Percentiles rank a stretch among this genome's conserved stretches.
Evolutionary conservation across 1,140 invertebrate species (phyloP).

Genomic region (Saxidomus purpurata): DNA sequence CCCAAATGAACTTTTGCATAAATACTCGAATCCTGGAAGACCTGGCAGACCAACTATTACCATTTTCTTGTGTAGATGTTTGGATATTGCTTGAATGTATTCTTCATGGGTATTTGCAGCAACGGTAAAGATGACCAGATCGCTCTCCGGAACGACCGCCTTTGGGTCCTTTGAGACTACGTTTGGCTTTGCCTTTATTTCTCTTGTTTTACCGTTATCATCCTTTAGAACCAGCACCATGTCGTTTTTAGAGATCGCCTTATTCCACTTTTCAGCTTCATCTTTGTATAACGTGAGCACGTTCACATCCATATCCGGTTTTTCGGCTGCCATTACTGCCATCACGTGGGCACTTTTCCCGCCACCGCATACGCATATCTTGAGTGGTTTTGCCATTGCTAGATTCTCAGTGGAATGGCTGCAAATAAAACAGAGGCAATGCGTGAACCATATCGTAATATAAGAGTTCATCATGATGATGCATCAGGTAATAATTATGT

Average conservation of each 20-base stretch:
- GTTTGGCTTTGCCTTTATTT: constrained; percentile 64
- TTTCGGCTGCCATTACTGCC: constrained; percentile 73
- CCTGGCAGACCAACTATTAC: constrained; percentile 62
- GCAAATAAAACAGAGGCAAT: not conserved
- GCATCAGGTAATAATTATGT: not conserved
- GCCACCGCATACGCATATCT: constrained; percentile 74
- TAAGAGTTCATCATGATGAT: not conserved
- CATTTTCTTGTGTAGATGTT: constrained; percentile 65
- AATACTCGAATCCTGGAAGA: constrained; percentile 78
- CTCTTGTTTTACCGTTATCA: constrained; percentile 22
- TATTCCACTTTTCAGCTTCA: constrained; percentile 76
- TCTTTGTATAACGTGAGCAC: constrained; percentile 74
- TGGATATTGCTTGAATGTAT: constrained; percentile 73
- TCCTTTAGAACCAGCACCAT: constrained; percentile 65
- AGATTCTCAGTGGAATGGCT: constrained; percentile 2
- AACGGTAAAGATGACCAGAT: constrained; percentile 71
- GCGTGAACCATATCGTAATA: not conserved
- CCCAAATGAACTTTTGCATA: constrained; percentile 65
- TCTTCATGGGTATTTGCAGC: constrained; percentile 72
- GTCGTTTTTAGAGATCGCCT: constrained; percentile 67
- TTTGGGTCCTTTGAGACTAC: constrained; percentile 68
- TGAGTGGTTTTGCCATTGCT: constrained; percentile 53
- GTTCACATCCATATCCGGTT: constrained; percentile 66
- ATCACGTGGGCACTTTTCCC: constrained; percentile 78
- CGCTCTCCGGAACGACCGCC: constrained; percentile 63